Evolutionary conservation across 2,113 vertebrate genomes (phyloP), one percentile per base, ranked within the genome.

Genomic region (Nyctibius bracteatus): DNA sequence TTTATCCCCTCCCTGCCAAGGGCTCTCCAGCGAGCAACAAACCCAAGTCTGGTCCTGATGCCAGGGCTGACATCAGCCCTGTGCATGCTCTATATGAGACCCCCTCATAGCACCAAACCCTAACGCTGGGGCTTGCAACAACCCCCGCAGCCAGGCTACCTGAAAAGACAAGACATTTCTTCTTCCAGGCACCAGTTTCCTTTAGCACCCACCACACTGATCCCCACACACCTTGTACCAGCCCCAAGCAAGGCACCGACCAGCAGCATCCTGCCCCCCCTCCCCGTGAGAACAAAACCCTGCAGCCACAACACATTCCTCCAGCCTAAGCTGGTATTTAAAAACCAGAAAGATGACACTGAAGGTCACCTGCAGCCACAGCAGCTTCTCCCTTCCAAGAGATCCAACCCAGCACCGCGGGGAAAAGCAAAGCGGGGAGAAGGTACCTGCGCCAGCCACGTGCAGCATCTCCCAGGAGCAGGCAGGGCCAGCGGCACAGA

Each of bases 381-480:
- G 30, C 4, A 1, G 35, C 47, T 63, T 30, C 28, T 21, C 17
- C 28, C 17, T 61, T 73, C 86, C 61, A 17, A 16, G 22, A 63
- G 14, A 71, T 16, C 27, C 77, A 49, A 37, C 22, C 77, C 82
- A 14, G n/a, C 58, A 71, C 4, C n/a, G 49, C 1, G 2, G 12
- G 11, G 12, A 44, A 35, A 59, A 66, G 16, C 43, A 9, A 62
- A 51, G 20, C 6, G 1, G 30, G 39, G 41, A 47, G 55, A 74
- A 33, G 44, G 57, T 94, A 94, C 93, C 93, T 92, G 93, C 89
- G 65, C 79, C 51, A 1, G 89, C 84, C 84, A 88, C 73, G 23
- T 41, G 94, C 44, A 90, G 78, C 91, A 86, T 93, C 87, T 79
- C 82, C 87, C 67, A 63, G 72, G 90, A 80, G 88, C 54, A 58